Base-by-base conservation (phyloP, 2,888 invertebrate genomes). In the Plebejus argus region DNA sequence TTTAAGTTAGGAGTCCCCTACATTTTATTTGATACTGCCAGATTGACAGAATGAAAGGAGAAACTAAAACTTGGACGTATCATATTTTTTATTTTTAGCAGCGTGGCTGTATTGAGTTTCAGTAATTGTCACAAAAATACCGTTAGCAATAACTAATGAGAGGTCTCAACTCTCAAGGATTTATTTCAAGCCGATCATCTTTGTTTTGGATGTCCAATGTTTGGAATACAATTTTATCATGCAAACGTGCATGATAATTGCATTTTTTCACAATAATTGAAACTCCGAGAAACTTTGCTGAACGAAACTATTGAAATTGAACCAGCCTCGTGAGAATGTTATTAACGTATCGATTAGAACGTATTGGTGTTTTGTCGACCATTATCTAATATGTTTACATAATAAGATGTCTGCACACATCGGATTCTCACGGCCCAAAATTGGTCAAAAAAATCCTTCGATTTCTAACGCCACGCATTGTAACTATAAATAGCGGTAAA, bases 401-500 rank as follows among this genome's bases (percentile, higher is more conserved):
- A 91, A 92, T 90, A 88, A 86, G 89, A 88, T 85, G 88, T 87
- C 84, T 89, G 87, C 88, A 87, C 86, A 89, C 88, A 86, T 91
- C 87, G 85, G 85, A 90, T 93, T 93, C 93, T 92, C 93, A 93
- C 93, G 93, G 87, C 88, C 92, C 88, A 82, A 86, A 84, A 83
- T 84, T 82, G 86, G 82, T 83, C 85, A 91, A 91, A 90, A 82
- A 90, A 86, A 88, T 89, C 87, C 88, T 86, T 86, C 88, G 87
- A 88, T 87, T 88, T 89, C 90, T 85, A 89, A 91, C 89, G 91
- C 90, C 90, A 89, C 89, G 90, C 90, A 91, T 91, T 91, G 91
- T 91, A 89, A 90, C 88, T 88, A 90, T 90, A 91, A 91, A 91
- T 89, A 90, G 86, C 88, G 87, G 88, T 90, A 88, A 89, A 89